These are phyloP conservation scores for Latrodectus geometricus DNA, from an alignment of 1,140 invertebrate species.

Conservation along the genomic window DNA sequence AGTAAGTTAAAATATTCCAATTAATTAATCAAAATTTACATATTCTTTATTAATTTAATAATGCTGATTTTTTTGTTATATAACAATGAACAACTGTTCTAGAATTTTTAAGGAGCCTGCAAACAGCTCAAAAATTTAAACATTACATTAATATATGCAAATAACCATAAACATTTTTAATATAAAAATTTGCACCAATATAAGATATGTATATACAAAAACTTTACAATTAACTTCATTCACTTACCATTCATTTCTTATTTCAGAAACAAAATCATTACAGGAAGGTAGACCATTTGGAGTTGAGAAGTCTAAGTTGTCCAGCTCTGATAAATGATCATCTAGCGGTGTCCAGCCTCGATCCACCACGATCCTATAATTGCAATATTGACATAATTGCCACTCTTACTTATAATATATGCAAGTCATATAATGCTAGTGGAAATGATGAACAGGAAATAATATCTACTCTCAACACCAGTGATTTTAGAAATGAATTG, in stretches of 20 bases:
- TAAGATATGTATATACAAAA: neutral
- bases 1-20: too few relatives aligned
- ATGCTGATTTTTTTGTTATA: too few relatives aligned
- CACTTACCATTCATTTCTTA: constrained; percentile 65
- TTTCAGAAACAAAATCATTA: constrained; percentile 64
- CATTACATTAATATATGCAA: neutral
- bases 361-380: constrained; percentile 80
- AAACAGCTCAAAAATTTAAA: neutral
- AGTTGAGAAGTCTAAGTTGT: constrained; percentile 65
- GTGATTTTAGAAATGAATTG: constrained; percentile 19
- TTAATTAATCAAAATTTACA: too few relatives aligned
- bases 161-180: neutral
- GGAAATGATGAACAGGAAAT: constrained; percentile 16
- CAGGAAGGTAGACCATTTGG: constrained; percentile 61
- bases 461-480: constrained; percentile 27
- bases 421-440: constrained; percentile 36
- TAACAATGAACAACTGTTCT: too few relatives aligned
- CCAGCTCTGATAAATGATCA: constrained; percentile 78
- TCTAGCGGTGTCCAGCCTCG: constrained; percentile 78
- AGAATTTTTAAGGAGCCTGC: too few relatives aligned
- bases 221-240: neutral
- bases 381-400: constrained; percentile 17
- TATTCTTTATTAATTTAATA: too few relatives aligned
- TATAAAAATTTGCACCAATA: neutral
- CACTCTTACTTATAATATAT: constrained; percentile 33